Evolutionary conservation across 2,113 vertebrate species (phyloP).

Genomic region (Catagonus wagneri): DNA sequence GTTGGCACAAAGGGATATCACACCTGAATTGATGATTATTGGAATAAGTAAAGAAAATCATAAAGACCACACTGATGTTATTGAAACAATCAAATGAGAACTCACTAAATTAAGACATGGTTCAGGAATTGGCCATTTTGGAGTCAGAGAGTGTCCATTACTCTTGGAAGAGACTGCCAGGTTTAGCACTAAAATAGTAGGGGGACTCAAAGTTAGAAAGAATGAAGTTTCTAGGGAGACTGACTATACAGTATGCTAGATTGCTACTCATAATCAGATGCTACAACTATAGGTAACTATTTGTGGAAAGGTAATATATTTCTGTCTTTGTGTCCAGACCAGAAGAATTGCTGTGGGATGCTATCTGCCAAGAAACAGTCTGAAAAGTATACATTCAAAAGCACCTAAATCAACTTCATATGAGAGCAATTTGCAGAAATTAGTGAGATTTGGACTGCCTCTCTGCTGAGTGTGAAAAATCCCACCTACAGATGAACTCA

Average conservation of each 20-base stretch:
- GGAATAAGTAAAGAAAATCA: conserved; percentile 1
- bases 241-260: background rate
- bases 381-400: background rate
- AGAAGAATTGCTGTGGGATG: background rate
- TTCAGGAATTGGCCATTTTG: background rate
- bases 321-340: background rate
- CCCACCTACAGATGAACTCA: background rate
- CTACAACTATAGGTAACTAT: background rate
- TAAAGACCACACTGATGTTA: background rate
- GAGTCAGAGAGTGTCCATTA: background rate
- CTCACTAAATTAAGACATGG: background rate
- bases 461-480: background rate
- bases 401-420: background rate
- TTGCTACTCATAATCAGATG: background rate
- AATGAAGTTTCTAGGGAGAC: background rate
- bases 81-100: background rate
- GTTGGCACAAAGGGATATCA: background rate
- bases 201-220: background rate
- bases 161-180: background rate
- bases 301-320: background rate
- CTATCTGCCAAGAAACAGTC: background rate
- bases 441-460: background rate
- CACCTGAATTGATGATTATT: background rate
- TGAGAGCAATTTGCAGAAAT: background rate
- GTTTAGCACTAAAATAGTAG: background rate